Conservation (phyloP, 2,113 vertebrate species). For the Genyomyrus donnyi region DNA sequence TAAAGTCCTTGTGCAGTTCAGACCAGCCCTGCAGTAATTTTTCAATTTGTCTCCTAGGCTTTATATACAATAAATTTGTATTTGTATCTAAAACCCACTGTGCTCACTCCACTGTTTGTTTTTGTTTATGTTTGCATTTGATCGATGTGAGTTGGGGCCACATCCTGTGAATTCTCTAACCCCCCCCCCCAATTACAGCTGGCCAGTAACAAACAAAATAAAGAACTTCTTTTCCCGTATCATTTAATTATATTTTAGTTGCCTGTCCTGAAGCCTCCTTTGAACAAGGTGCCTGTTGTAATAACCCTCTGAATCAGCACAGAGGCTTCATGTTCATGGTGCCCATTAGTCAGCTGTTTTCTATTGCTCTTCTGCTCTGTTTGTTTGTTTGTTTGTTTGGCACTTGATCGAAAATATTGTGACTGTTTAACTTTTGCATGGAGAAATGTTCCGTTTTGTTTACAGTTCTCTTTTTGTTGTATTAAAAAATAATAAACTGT, state of each 20-base stretch:
- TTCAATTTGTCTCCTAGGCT: conserved; percentile 58
- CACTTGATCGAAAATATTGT: conserved; percentile 43
- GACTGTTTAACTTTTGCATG: background rate
- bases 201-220: conserved; percentile 21
- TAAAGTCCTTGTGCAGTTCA: conserved; percentile 61
- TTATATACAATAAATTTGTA: conserved; percentile 1
- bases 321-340: conserved; percentile 38
- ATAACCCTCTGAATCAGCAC: conserved; percentile 51
- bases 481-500: background rate
- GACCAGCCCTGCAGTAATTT: conserved; percentile 55
- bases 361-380: conserved; percentile 47
- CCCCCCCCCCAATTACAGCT: conserved; percentile 25
- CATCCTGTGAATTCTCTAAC: conserved; percentile 29
- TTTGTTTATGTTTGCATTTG: conserved; percentile 33
- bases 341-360: conserved; percentile 49
- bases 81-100: conserved; percentile 20
- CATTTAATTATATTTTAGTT: conserved; percentile 30
- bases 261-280: conserved; percentile 30
- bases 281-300: conserved; percentile 36
- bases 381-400: conserved; percentile 16
- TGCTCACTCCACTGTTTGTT: background rate
- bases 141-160: conserved; percentile 44
- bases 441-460: background rate
- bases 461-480: conserved; percentile 27
- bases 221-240: conserved; percentile 27